Evolutionary conservation across 1,140 invertebrate genomes (phyloP), one percentile per base, ranked within the genome.

Genomic region (Drosophila pallidifrons): DNA sequence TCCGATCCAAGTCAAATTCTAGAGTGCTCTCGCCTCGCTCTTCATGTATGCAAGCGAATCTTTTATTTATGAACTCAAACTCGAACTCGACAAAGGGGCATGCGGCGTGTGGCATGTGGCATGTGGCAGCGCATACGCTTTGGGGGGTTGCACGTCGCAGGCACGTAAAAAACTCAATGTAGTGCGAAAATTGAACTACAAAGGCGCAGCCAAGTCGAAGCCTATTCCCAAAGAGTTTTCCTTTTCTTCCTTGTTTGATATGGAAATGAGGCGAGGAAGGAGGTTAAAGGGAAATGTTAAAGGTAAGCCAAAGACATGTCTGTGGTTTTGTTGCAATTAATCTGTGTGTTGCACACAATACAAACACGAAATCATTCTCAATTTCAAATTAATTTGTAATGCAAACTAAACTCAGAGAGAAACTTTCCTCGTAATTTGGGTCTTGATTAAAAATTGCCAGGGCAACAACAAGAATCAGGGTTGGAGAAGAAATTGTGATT

Each of bases 21-120:
- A 38, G 35, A 38, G 35, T 38, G 41, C 41, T n/a, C 35, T 38
- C 35, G 6, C 35, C 35, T 38, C 38, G 25, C 47, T 41, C 51
- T 73, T 65, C 32, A 67, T 67, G 58, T 54, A 59, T 74, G 83
- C 75, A 71, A 79, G 81, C 58, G 78, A 81, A 89, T 89, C 85
- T 89, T 89, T 89, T 85, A 89, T 89, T 89, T 89, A 89, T 86
- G 82, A 85, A 85, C 81, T 85, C 65, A 63, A 41, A 43, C 7
- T 85, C 65, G 66, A 41, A 43, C 2, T 8, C 8, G 46, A 0
- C 3, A 25, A 25, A 25, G 7, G 35, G 13, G 46, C 46, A 16
- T 10, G 46, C 6, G 54, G 32, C 15, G 13, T 30, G 11, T 1
- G 49, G 59, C 13, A 30, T 16, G 32, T 5, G 30, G 16, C 20